These are phyloP conservation scores for Gortyna flavago DNA, from an alignment of 2,888 invertebrate genomes.

Conservation along the genomic window DNA sequence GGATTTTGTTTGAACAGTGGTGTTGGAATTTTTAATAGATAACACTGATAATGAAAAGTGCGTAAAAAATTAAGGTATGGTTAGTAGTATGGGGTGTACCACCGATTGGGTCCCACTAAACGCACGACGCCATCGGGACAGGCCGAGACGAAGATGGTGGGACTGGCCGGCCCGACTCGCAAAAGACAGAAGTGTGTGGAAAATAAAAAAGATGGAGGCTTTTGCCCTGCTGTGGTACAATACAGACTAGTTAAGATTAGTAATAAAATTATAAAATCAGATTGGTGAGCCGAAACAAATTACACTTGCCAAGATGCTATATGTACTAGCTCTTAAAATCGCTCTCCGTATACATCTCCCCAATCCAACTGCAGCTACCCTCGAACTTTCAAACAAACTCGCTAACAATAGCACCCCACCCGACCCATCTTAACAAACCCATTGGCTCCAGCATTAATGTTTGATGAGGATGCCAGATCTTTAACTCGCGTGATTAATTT, in stretches of 20 bases:
- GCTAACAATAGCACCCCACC: slow-evolving; percentile 21
- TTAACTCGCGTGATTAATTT: slow-evolving; percentile 39
- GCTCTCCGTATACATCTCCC: not conserved
- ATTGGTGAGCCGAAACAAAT: not conserved
- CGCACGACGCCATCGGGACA: not conserved
- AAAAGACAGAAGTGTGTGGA: no score
- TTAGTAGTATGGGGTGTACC: not conserved
- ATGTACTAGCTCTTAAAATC: not conserved
- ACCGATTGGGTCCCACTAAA: not conserved
- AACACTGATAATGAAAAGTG: not conserved
- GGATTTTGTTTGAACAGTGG: slow-evolving; percentile 1
- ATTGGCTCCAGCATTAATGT: slow-evolving; percentile 38
- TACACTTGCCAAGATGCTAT: not conserved
- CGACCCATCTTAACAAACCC: slow-evolving; percentile 20
- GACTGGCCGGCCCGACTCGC: not conserved
- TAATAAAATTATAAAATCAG: not conserved
- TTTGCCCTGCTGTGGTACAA: no score
- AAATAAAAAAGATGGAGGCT: no score
- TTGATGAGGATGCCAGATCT: slow-evolving; percentile 45
- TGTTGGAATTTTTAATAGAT: not conserved
- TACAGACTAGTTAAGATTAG: not conserved
- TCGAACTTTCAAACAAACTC: not conserved
- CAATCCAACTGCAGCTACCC: no score
- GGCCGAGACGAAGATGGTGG: not conserved
- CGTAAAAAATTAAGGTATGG: not conserved